Evolutionary conservation across 92 coral and sea anemone genomes (phyloP), one percentile per base, ranked within the genome.

Genomic region (Actinostola sp.): DNA sequence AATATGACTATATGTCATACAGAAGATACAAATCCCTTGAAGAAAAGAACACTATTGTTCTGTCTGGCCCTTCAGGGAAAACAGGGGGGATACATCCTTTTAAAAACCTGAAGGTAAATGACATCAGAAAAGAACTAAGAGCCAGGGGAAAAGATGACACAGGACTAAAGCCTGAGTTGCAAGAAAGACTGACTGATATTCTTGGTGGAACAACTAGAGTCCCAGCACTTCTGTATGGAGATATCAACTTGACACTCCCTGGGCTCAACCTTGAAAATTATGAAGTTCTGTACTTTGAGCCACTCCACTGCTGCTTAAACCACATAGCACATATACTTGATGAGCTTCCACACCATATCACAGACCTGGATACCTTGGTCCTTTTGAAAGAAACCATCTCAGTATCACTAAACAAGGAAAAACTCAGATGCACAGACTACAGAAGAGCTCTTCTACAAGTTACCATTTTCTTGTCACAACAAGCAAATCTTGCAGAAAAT

Each of bases 381-480:
- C 32, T 68, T 23, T 61, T 66, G 5, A 57, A 77, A 38, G 82
- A 77, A 51, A 66, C 61, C 36, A 30, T 52, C 14, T 50, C 75
- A 35, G 17, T 77, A 32, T 67, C 75, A 48, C 70, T 77, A 3
- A 57, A 72, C 29, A 72, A 72, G 29, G 78, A 72, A 24, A 72
- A 72, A 23, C 68, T 72, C 8, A 57, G 75, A 77, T 61, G 57
- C 49, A 66, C 75, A 24, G 69, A 77, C 66, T 77, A 77, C 69
- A 65, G 74, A 53, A 51, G 66, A 36, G 84, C 76, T 27, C 64
- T 78, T 26, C 62, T 59, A 25, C 61, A 67, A 19, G 29, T 78
- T 1, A 39, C 82, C 20, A 58, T 77, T 7, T 41, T 72, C 8
- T n/a, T 77, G 23, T 44, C 48, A 10, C 63, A 64, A 7, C 33